Conservation (phyloP, 2,797 vertebrate species). For the Artibeus lituratus region DNA sequence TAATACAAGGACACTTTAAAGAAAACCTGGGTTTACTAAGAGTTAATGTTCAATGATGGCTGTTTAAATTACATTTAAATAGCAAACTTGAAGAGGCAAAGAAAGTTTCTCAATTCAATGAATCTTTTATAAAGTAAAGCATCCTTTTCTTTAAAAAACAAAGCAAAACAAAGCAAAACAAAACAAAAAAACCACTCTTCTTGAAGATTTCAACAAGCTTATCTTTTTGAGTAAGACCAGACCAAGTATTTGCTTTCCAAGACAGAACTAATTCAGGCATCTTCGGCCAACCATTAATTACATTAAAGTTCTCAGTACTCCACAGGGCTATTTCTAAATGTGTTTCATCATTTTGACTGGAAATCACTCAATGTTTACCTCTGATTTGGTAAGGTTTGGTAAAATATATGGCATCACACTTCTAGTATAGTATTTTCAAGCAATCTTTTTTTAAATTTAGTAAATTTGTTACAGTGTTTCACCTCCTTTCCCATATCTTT, state of each 20-base stretch:
- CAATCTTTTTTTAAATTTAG: neutral
- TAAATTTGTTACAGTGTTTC: neutral
- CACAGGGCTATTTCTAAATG: constrained; percentile 2
- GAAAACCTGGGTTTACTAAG: neutral
- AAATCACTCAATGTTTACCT: neutral
- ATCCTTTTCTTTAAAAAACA: neutral
- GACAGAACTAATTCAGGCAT: constrained; percentile 25
- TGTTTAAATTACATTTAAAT: constrained; percentile 47
- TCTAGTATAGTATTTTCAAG: neutral
- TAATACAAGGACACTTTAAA: constrained; percentile 18
- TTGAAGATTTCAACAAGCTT: neutral
- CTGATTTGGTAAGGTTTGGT: neutral
- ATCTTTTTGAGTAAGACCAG: neutral
- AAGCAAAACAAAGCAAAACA: neutral
- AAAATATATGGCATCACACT: neutral
- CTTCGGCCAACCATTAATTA: constrained; percentile 13
- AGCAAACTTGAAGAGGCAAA: neutral
- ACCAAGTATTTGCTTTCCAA: neutral
- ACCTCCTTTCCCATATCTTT: neutral
- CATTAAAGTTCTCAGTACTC: neutral
- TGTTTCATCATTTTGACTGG: neutral
- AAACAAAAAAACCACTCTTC: neutral
- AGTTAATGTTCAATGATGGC: neutral
- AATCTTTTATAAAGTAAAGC: neutral
- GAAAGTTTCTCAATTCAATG: constrained; percentile 6